Conservation (phyloP, 23 tunicate species). For the Styela clava region DNA sequence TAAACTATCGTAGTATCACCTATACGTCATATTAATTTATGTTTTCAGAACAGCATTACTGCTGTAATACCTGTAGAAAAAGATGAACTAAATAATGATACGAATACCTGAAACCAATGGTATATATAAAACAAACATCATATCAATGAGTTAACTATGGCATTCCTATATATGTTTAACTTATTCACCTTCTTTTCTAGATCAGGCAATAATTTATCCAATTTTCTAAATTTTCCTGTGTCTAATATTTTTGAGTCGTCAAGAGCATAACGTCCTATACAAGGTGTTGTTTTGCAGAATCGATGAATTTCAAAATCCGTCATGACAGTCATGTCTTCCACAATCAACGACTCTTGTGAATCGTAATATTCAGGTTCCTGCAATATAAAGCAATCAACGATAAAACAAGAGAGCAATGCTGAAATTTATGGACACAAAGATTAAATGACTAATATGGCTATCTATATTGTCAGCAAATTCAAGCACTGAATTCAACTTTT, state of each 20-base stretch:
- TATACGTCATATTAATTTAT: too few relatives aligned
- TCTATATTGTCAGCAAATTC: too few relatives aligned
- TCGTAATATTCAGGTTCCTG: conserved; percentile 54
- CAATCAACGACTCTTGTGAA: conserved; percentile 48
- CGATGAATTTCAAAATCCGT: conserved; percentile 92
- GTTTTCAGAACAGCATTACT: too few relatives aligned
- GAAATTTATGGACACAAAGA: too few relatives aligned
- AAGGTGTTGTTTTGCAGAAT: conserved; percentile 32
- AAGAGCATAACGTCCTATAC: conserved; percentile 31
- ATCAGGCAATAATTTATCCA: conserved; percentile 66
- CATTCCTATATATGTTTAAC: too few relatives aligned
- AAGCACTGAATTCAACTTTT: neutral
- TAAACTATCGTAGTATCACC: too few relatives aligned
- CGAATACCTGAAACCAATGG: too few relatives aligned
- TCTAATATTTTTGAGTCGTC: conserved; percentile 34
- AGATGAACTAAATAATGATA: too few relatives aligned
- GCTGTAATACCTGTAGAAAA: too few relatives aligned
- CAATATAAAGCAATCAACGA: neutral
- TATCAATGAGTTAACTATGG: too few relatives aligned
- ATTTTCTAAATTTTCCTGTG: conserved; percentile 68
- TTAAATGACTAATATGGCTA: too few relatives aligned
- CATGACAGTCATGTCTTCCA: conserved; percentile 98
- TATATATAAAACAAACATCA: too few relatives aligned
- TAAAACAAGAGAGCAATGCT: neutral
- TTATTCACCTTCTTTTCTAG: conserved; percentile 35